These are phyloP conservation scores for Acanthacorydalis orientalis DNA, from an alignment of 2,888 invertebrate species.

Conservation along the genomic window DNA sequence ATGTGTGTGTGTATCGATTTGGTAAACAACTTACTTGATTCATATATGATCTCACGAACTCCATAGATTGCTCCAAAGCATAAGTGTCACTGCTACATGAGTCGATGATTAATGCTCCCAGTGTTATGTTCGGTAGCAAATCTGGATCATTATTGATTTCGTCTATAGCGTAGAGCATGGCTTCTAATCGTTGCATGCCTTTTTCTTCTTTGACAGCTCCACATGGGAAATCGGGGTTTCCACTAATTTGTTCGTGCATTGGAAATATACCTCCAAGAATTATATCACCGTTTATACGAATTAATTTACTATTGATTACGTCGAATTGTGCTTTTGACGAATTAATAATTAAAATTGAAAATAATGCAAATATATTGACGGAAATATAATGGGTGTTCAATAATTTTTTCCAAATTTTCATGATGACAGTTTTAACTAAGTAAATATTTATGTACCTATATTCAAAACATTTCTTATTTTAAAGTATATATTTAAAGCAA, in stretches of 20 bases:
- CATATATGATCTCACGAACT: slow-evolving; percentile 43
- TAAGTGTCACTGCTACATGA: slow-evolving; percentile 48
- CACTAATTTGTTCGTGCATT: slow-evolving; percentile 40
- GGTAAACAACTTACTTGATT: slow-evolving; percentile 24
- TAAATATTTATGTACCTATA: too few species aligned
- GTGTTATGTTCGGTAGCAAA: slow-evolving; percentile 40
- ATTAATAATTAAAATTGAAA: too few species aligned
- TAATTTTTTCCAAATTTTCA: too few species aligned
- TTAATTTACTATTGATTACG: slow-evolving; percentile 14
- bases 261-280: slow-evolving; percentile 53
- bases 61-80: slow-evolving; percentile 49
- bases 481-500: too few species aligned
- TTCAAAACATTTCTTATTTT: too few species aligned
- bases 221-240: slow-evolving; percentile 26
- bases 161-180: slow-evolving; percentile 47
- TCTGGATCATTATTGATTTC: slow-evolving; percentile 40
- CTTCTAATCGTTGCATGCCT: slow-evolving; percentile 51
- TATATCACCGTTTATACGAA: slow-evolving; percentile 38
- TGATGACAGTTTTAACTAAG: too few species aligned
- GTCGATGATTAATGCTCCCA: slow-evolving; percentile 42
- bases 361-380: too few species aligned
- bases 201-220: slow-evolving; percentile 46
- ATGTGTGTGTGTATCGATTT: too few species aligned
- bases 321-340: too few species aligned
- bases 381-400: too few species aligned